These are phyloP conservation scores for Cheumatopsyche charites DNA, from an alignment of 1,140 invertebrate species.

Conservation along the genomic window DNA sequence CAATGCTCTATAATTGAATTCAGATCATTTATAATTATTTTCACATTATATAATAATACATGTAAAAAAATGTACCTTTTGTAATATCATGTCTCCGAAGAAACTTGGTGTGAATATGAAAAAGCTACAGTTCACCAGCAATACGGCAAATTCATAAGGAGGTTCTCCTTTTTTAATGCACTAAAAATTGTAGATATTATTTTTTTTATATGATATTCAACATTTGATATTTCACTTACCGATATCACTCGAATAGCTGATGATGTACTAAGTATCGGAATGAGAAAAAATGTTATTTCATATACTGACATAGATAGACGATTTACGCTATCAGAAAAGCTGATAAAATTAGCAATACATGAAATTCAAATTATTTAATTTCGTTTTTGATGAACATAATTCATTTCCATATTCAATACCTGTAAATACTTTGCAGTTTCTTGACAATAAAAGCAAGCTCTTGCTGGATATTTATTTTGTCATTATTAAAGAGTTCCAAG, in stretches of 20 bases:
- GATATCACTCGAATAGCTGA: slow-evolving; percentile 38
- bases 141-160: slow-evolving; percentile 41
- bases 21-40: not conserved
- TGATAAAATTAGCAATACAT: no score
- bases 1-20: slow-evolving; percentile 35
- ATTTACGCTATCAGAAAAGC: slow-evolving; percentile 31
- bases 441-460: slow-evolving; percentile 16
- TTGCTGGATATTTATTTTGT: not conserved
- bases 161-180: slow-evolving; percentile 33
- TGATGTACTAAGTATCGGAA: slow-evolving; percentile 31
- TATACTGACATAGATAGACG: slow-evolving; percentile 17
- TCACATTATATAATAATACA: slow-evolving; percentile 9
- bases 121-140: slow-evolving; percentile 30
- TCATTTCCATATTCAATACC: slow-evolving; percentile 17
- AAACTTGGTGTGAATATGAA: slow-evolving; percentile 41
- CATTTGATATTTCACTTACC: slow-evolving; percentile 26
- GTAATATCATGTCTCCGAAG: slow-evolving; percentile 37
- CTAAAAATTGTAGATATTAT: slow-evolving; percentile 4
- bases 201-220: slow-evolving; percentile 1
- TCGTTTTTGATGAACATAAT: no score
- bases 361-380: no score
- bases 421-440: slow-evolving; percentile 40
- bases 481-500: not conserved
- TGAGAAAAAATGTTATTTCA: slow-evolving; percentile 34
- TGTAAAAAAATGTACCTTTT: slow-evolving; percentile 38